Evolutionary conservation across 2,888 invertebrate species (phyloP), one percentile per base, ranked within the genome.

Genomic region (Napeogenes sylphis): DNA sequence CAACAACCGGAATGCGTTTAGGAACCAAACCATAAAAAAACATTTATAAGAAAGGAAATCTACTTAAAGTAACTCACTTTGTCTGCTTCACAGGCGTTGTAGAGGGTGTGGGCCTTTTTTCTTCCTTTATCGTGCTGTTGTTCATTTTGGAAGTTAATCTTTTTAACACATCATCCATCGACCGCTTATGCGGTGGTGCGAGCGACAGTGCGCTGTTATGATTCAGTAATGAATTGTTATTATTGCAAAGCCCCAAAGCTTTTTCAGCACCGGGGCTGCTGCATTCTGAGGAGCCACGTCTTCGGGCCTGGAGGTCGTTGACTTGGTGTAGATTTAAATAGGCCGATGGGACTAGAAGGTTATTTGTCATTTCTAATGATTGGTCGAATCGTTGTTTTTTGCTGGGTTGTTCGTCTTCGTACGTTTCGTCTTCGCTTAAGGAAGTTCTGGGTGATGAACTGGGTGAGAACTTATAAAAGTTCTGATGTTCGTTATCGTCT

Each of bases 131-230:
- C 51, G 94, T 94, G 78, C 94, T 94, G 82, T 93, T 94, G 82
- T 94, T 94, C 93, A 95, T 95, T 88, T 96, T 97, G 68, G 96
- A 95, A 70, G 96, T 96, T 73, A 96, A 92, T 83, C 95, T 93
- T 86, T 96, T 96, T 60, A 97, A 91, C 55, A 97, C 97, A 90
- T 97, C 96, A 90, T 97, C 97, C 97, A 97, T 97, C 67, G 96
- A 95, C 84, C 95, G 91, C 87, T 95, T 95, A 73, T 92, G 91
- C 66, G 93, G 92, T 63, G 92, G 81, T 6, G 82, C 84, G 10
- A 91, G 75, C 53, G 90, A 84, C 75, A 90, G 79, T 68, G 91
- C 91, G 67, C 89, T 91, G 77, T 93, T 93, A 73, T 93, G 93
- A 77, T 93, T 93, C 78, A 92, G 86, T 81, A 93, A 84, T 78